Evolutionary conservation across 2,888 invertebrate genomes (phyloP).

Genomic region (Drosophila eohydei): DNA sequence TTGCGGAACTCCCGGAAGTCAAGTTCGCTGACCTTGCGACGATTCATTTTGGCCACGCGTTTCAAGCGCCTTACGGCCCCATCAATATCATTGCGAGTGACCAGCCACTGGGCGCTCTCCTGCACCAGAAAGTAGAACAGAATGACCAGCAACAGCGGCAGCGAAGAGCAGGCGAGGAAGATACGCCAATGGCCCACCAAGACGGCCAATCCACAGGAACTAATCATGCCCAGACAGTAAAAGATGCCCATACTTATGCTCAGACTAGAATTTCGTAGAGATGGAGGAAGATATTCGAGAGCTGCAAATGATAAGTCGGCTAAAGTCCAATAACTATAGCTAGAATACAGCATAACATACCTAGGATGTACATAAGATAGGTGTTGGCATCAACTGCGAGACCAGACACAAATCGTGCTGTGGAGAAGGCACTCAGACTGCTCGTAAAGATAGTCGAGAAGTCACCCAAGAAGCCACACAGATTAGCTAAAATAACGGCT

Average conservation of each 20-base stretch:
- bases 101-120: constrained; percentile 87
- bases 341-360: constrained; percentile 76
- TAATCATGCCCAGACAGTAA: constrained; percentile 86
- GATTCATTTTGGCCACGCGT: constrained; percentile 86
- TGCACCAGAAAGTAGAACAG: constrained; percentile 86
- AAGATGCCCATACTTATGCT: constrained; percentile 86
- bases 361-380: constrained; percentile 87
- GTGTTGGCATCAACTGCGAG: constrained; percentile 87
- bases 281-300: constrained; percentile 86
- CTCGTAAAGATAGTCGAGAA: constrained; percentile 85
- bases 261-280: constrained; percentile 86
- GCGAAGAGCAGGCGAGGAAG: constrained; percentile 85
- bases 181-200: constrained; percentile 85
- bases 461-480: constrained; percentile 86
- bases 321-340: not conserved
- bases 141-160: constrained; percentile 85
- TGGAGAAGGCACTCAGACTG: constrained; percentile 85
- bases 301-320: constrained; percentile 81
- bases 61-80: constrained; percentile 85
- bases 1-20: constrained; percentile 74
- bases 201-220: constrained; percentile 85
- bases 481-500: constrained; percentile 86
- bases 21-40: constrained; percentile 80
- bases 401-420: constrained; percentile 87
- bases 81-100: constrained; percentile 85